A percentile compares a stretch with the other conserved stretches of the same genome.
Evolutionary conservation across 1,140 invertebrate species (phyloP).

Genomic region (Achroia grisella): DNA sequence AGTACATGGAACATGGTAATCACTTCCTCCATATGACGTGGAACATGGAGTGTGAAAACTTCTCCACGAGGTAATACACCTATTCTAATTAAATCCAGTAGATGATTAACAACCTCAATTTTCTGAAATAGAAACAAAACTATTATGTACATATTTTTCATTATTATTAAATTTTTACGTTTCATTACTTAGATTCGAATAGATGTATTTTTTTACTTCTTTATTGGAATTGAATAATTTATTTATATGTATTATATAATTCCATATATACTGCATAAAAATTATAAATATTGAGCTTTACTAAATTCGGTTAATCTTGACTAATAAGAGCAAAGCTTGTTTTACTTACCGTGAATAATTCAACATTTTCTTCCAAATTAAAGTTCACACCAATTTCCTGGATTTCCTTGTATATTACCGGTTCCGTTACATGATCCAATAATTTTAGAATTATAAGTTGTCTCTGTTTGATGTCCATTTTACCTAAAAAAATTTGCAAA

Average conservation of each 20-base stretch:
- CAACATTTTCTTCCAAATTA: conserved; percentile 71
- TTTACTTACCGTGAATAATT: conserved; percentile 53
- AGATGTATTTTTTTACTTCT: too few species aligned
- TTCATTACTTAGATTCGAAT: too few species aligned
- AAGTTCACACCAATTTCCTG: conserved; percentile 72
- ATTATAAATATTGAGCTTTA: too few species aligned
- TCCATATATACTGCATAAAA: too few species aligned
- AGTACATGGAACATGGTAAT: conserved; percentile 79
- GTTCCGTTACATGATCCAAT: conserved; percentile 76
- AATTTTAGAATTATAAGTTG: conserved; percentile 78
- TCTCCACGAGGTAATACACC: conserved; percentile 74
- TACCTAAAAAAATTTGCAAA: conserved; percentile 66
- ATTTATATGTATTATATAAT: too few species aligned
- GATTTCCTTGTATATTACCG: conserved; percentile 61
- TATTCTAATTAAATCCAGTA: conserved; percentile 73
- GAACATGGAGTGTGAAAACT: conserved; percentile 77
- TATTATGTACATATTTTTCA: not conserved
- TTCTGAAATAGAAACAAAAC: conserved; percentile 54
- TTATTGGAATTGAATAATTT: too few species aligned
- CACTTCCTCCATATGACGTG: conserved; percentile 77
- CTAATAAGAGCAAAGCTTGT: too few species aligned
- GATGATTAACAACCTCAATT: conserved; percentile 74
- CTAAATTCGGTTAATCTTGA: too few species aligned
- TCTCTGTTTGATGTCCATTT: conserved; percentile 47
- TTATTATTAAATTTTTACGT: too few species aligned